Base-by-base conservation (phyloP, 2,888 invertebrate species). In the Conistra vaccinii region DNA sequence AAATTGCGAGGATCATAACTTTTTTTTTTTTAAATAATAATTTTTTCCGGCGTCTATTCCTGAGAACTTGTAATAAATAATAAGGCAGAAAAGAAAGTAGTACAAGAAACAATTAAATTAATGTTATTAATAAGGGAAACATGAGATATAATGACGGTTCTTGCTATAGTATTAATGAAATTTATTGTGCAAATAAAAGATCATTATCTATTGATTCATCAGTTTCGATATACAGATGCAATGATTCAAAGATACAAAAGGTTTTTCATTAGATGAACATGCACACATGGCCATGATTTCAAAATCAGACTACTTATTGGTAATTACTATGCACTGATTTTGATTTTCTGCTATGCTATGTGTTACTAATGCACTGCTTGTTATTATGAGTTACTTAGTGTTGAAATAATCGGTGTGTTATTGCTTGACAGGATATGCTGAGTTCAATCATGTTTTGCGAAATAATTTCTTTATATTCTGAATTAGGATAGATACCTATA, bases 271-370 rank as follows among this genome's bases (percentile, higher is more conserved):
- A 58, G 20, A 32, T 63, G 67, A 48, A 48, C 7, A 48, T 48
- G 23, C 42, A n/a, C n/a, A 26, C 2, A 48, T 32, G 26, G 35
- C 7, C 29, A 17, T 63, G 29, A 58, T 75, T 79, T 26, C 55
- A 69, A 65, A 79, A 75, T 60, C 17, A 65, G 20, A n/a, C 1
- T 51, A 78, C 61, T 42, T 78, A 62, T 42, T 62, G 26, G 78
- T 60, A 62, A 78, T 78, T 61, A 42, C 42, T 35, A 57, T 51
- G 17, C 2, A 7, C 48, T 51, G 65, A 61, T 55, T 48, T 14
- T 57, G 45, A 76, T 72, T 26, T 48, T 62, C 61, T 62, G 61
- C 23, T 55, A n/a, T 23, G 23, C 3, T 32, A 39, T 45, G 48
- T 51, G 32, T 60, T 55, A 32, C 55, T 78, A 57, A 73, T 79